These are phyloP conservation scores for Ammospiza nelsoni DNA, from an alignment of 2,113 vertebrate genomes.

Conservation along the genomic window DNA sequence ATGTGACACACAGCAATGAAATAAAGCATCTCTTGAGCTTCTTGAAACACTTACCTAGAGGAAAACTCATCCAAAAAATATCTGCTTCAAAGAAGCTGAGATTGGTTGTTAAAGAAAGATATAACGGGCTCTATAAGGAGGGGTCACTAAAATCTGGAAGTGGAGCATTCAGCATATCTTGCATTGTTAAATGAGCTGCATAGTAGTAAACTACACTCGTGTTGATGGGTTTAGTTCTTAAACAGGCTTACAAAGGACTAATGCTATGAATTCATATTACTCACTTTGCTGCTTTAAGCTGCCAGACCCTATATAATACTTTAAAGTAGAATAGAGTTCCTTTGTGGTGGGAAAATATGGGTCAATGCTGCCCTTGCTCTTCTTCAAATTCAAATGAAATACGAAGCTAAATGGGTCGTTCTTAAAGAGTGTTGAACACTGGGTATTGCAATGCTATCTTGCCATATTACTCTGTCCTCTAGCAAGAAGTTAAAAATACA, in stretches of 20 bases:
- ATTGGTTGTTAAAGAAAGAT: background rate
- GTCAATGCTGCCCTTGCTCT: background rate
- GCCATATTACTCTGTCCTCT: background rate
- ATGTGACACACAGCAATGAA: background rate
- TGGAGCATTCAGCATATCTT: background rate
- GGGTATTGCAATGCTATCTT: background rate
- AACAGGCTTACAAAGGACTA: background rate
- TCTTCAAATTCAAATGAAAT: background rate
- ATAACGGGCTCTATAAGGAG: accelerated
- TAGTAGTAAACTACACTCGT: background rate
- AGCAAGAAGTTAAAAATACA: background rate
- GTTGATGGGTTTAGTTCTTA: background rate
- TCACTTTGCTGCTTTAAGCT: accelerated
- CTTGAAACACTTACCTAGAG: background rate
- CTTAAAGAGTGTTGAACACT: background rate
- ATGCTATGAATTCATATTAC: background rate
- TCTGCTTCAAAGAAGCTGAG: background rate
- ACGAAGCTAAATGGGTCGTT: background rate
- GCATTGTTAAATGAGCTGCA: background rate
- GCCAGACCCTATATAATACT: background rate
- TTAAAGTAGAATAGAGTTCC: background rate
- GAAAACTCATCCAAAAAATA: background rate
- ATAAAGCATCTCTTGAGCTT: background rate
- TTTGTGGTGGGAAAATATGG: background rate
- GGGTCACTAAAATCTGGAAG: background rate